Conservation (phyloP, 2,113 vertebrate species). For the Glareola pratincola region DNA sequence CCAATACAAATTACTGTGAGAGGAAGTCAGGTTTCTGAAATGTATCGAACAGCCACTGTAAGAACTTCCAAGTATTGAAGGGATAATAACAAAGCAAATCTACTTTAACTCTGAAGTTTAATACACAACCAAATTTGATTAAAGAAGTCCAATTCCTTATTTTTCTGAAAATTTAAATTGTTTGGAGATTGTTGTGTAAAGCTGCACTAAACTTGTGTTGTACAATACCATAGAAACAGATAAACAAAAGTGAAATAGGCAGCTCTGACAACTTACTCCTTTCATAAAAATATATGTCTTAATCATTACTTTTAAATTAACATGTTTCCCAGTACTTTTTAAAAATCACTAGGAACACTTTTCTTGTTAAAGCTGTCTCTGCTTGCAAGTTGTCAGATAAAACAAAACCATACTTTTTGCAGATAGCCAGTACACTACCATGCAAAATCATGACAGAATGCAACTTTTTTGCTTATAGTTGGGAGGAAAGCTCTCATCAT, state of each 20-base stretch:
- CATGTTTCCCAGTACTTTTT: neutral
- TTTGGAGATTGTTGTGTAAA: neutral
- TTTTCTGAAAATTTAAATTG: neutral
- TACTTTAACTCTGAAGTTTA: neutral
- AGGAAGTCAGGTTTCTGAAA: neutral
- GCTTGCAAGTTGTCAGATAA: neutral
- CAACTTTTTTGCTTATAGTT: neutral
- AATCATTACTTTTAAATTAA: neutral
- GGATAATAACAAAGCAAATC: neutral
- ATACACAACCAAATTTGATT: neutral
- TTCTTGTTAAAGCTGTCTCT: neutral
- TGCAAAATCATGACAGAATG: neutral
- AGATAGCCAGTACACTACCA: neutral
- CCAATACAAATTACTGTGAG: neutral
- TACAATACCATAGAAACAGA: neutral
- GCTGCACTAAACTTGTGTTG: neutral
- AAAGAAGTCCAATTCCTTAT: neutral
- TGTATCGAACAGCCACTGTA: neutral
- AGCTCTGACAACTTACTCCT: neutral
- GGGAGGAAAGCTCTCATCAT: neutral
- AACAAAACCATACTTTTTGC: neutral
- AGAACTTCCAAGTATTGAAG: neutral
- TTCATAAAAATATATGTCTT: slow-evolving; percentile 2
- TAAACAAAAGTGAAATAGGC: neutral
- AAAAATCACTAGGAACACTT: neutral